These are phyloP conservation scores for Poeciliopsis turneri DNA, from an alignment of 2,797 vertebrate genomes.

Conservation along the genomic window DNA sequence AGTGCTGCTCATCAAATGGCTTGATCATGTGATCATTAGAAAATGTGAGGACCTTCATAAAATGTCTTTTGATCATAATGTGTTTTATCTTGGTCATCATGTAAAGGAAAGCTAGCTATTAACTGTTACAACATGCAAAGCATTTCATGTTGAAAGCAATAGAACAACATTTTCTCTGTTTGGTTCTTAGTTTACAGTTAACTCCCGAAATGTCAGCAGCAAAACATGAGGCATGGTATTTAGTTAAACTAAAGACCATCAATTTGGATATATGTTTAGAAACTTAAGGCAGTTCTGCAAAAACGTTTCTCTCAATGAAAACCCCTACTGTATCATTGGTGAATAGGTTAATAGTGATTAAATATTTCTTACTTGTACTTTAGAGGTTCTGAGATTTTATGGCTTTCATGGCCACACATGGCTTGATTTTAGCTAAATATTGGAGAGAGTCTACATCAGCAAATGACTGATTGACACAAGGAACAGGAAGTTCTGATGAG, in stretches of 20 bases:
- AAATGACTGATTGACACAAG: not conserved
- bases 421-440: not conserved
- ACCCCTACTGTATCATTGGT: not conserved
- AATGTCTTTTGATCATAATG: not conserved
- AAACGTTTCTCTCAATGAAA: not conserved
- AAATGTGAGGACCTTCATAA: not conserved
- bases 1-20: not conserved
- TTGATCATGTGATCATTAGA: not conserved
- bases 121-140: not conserved
- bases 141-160: not conserved
- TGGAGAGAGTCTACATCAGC: not conserved
- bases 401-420: not conserved
- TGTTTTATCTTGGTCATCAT: not conserved
- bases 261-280: not conserved
- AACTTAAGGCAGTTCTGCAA: not conserved
- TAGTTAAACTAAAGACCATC: not conserved
- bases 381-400: not conserved
- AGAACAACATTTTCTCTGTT: not conserved
- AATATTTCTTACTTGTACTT: not conserved
- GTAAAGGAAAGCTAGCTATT: not conserved
- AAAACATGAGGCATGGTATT: not conserved
- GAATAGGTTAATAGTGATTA: not conserved
- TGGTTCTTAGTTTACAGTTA: not conserved
- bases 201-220: not conserved
- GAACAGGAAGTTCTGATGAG: not conserved